Percentiles rank a stretch among this genome's conserved stretches.
These are phyloP conservation scores for Portevinia maculata DNA, from an alignment of 2,888 invertebrate species.

Conservation along the genomic window DNA sequence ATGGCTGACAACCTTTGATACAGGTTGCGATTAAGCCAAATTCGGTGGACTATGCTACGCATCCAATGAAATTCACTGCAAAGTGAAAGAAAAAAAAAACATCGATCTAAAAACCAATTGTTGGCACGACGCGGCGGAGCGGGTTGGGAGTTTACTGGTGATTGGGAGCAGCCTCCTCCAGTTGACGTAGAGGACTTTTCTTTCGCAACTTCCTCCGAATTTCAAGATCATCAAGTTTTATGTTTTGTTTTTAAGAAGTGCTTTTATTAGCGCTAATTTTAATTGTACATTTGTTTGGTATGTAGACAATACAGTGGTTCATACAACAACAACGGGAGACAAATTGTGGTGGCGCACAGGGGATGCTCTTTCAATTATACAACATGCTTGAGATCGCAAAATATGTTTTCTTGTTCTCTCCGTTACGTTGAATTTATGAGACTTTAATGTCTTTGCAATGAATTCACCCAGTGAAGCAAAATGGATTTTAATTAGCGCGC, in stretches of 20 bases:
- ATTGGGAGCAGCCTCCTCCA: background rate
- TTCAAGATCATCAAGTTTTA: conserved; percentile 74
- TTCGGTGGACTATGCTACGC: conserved; percentile 40
- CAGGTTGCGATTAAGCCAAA: conserved; percentile 40
- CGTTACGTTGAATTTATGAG: conserved; percentile 61
- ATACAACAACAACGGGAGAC: conserved; percentile 22
- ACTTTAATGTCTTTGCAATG: conserved; percentile 66
- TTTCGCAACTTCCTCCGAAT: conserved; percentile 52
- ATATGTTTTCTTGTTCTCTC: conserved; percentile 55
- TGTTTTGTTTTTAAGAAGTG: conserved; percentile 72
- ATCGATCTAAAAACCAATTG: conserved; percentile 20
- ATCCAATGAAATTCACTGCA: conserved; percentile 30
- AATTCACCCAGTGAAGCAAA: conserved; percentile 47
- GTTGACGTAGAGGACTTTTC: conserved; percentile 58
- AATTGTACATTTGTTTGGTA: conserved; percentile 70
- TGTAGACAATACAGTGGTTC: conserved; percentile 38
- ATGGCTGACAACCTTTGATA: conserved; percentile 33
- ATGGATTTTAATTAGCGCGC: conserved; percentile 69
- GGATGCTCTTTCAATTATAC: conserved; percentile 64
- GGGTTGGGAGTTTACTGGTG: background rate
- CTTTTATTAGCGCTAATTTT: conserved; percentile 74
- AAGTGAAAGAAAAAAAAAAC: conserved; percentile 35
- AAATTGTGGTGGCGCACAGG: conserved; percentile 55
- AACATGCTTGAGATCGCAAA: conserved; percentile 53
- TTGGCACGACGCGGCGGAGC: conserved; percentile 14